Evolutionary conservation across 2,113 vertebrate genomes (phyloP).

Genomic region (Corythornis cristatus): DNA sequence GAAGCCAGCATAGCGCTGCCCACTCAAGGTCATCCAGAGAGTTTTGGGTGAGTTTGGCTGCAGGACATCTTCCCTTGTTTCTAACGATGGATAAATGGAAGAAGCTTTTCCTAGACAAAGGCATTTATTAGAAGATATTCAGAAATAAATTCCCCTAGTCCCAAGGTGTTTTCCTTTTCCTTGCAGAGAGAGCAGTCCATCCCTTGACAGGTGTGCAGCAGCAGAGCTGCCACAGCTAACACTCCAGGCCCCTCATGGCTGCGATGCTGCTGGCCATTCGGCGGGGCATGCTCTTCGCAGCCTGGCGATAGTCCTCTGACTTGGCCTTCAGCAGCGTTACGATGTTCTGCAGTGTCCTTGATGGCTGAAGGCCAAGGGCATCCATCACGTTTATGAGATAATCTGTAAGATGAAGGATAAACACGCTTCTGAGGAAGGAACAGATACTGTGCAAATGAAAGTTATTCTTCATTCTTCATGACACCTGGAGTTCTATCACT

Average conservation of each 20-base stretch:
- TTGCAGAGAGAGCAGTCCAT: background rate
- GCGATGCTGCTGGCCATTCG: constrained; percentile 82
- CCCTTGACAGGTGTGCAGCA: fast-evolving
- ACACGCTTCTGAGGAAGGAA: background rate
- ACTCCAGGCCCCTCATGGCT: constrained; percentile 83
- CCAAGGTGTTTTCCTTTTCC: background rate
- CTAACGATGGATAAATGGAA: background rate
- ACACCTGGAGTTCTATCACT: background rate
- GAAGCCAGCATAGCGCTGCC: background rate
- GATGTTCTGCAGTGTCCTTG: constrained; percentile 83
- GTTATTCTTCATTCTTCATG: fast-evolving
- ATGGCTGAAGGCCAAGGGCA: constrained; percentile 92
- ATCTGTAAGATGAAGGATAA: constrained; percentile 72
- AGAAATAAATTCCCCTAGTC: background rate
- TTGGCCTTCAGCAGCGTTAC: constrained; percentile 85
- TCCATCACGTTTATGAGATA: constrained; percentile 98
- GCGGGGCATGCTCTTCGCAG: constrained; percentile 83
- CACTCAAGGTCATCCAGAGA: background rate
- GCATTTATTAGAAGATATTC: background rate
- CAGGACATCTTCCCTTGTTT: background rate
- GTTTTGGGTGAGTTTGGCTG: background rate
- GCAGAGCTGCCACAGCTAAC: constrained; percentile 16
- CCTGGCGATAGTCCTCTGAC: constrained; percentile 88
- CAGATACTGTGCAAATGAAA: background rate
- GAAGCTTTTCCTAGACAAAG: background rate